These are phyloP conservation scores for Emys orbicularis DNA, from an alignment of 2,797 vertebrate genomes.

Conservation along the genomic window DNA sequence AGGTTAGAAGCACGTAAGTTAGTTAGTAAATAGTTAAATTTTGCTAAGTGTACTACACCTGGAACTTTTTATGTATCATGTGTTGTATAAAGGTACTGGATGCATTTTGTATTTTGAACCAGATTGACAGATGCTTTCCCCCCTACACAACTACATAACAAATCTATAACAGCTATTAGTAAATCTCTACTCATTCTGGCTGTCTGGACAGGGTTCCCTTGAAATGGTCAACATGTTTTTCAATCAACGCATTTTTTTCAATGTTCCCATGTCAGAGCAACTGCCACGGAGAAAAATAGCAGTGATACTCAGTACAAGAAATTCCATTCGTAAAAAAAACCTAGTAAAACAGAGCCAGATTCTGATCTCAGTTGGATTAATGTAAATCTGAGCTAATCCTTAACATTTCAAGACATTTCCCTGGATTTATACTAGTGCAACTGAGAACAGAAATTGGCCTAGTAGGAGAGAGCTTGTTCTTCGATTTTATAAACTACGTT, in stretches of 20 bases:
- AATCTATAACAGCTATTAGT: slow-evolving; percentile 46
- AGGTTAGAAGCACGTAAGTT: background rate
- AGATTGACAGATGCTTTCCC: slow-evolving; percentile 45
- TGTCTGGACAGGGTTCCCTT: slow-evolving; percentile 45
- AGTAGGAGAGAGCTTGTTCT: background rate
- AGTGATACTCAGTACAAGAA: background rate
- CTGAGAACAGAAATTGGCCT: background rate
- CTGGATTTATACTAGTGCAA: background rate
- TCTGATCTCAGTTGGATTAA: background rate
- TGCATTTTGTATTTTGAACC: slow-evolving; percentile 45
- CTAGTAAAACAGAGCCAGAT: accelerated
- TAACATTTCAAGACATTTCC: accelerated
- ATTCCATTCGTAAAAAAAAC: slow-evolving; percentile 29
- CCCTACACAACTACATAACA: slow-evolving; percentile 43
- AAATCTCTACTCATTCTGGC: slow-evolving; percentile 49
- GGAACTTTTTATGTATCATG: slow-evolving; percentile 11
- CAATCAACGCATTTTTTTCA: background rate
- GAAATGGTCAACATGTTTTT: slow-evolving; percentile 41
- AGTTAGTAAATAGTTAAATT: background rate
- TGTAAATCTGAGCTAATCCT: background rate
- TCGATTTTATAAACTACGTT: background rate
- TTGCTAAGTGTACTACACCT: background rate
- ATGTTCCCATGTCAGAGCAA: slow-evolving; percentile 44
- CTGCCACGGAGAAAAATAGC: slow-evolving; percentile 14
- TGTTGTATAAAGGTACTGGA: slow-evolving; percentile 13